Conservation (phyloP, 2,888 invertebrate species). For the Entomobrya multifasciata region DNA sequence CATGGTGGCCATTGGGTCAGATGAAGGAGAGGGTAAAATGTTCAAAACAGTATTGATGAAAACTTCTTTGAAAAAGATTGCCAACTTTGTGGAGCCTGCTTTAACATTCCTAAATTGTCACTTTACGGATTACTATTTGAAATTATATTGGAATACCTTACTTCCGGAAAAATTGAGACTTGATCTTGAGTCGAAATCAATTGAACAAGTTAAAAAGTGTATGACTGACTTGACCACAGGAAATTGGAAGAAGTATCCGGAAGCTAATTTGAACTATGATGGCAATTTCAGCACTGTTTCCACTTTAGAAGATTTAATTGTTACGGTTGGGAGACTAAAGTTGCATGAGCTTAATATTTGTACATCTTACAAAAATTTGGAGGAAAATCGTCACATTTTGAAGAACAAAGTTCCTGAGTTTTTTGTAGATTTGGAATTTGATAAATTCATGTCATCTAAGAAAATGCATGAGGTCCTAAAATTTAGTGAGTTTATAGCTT, state of each 20-base stretch:
- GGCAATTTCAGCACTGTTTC: constrained; percentile 33
- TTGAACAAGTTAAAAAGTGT: constrained; percentile 54
- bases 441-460: constrained; percentile 87
- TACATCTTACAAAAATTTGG: constrained; percentile 29
- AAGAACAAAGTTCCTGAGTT: constrained; percentile 20
- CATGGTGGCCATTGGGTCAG: constrained; percentile 81
- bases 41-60: background rate
- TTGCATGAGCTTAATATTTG: constrained; percentile 40
- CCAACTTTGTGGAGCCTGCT: constrained; percentile 84
- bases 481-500: constrained; percentile 84
- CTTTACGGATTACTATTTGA: constrained; percentile 88
- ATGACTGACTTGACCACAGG: constrained; percentile 60
- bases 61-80: constrained; percentile 49
- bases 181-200: constrained; percentile 82
- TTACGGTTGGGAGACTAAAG: constrained; percentile 53
- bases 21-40: constrained; percentile 42
- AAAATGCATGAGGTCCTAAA: constrained; percentile 90
- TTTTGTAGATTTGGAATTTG: constrained; percentile 73
- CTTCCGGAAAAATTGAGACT: constrained; percentile 84
- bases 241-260: constrained; percentile 79
- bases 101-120: constrained; percentile 88
- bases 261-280: background rate
- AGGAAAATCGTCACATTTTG: constrained; percentile 18
- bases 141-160: constrained; percentile 85
- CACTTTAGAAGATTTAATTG: constrained; percentile 59